phyloP scores from a whole-genome alignment of 2,113 vertebrate species.

The Oncorhynchus nerka region DNA sequence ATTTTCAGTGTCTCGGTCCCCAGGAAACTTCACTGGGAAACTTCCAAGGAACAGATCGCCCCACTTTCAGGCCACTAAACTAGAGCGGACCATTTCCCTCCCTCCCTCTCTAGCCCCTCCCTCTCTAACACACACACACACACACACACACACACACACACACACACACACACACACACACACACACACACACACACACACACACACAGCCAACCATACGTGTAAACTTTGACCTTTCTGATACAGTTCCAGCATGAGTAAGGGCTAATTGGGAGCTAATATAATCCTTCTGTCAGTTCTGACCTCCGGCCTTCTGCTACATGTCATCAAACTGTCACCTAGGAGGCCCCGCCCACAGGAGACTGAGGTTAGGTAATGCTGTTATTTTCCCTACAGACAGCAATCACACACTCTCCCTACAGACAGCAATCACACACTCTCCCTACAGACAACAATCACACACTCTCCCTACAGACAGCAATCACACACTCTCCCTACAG shows the following conservation, averaged over 20 bases:
- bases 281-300: conserved; percentile 6
- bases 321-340: conserved; percentile 29
- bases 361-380: neutral
- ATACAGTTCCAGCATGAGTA: neutral
- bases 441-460: no score
- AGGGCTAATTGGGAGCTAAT: conserved; percentile 8
- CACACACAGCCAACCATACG: conserved; percentile 17
- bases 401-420: no score
- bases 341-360: neutral
- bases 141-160: conserved; percentile 32
- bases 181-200: conserved; percentile 31
- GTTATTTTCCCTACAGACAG: neutral
- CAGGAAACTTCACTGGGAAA: conserved; percentile 79
- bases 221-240: conserved; percentile 20
- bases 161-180: conserved; percentile 37
- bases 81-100: conserved; percentile 74
- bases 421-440: no score
- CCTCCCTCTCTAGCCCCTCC: conserved; percentile 53
- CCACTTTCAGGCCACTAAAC: conserved; percentile 76
- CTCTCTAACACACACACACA: conserved; percentile 55
- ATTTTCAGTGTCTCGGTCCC: conserved; percentile 80
- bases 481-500: no score
- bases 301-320: neutral
- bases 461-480: no score
- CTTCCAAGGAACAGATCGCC: conserved; percentile 82